phyloP scores from a whole-genome alignment of 2,797 vertebrate genomes.

The Onychomys arenicola region DNA sequence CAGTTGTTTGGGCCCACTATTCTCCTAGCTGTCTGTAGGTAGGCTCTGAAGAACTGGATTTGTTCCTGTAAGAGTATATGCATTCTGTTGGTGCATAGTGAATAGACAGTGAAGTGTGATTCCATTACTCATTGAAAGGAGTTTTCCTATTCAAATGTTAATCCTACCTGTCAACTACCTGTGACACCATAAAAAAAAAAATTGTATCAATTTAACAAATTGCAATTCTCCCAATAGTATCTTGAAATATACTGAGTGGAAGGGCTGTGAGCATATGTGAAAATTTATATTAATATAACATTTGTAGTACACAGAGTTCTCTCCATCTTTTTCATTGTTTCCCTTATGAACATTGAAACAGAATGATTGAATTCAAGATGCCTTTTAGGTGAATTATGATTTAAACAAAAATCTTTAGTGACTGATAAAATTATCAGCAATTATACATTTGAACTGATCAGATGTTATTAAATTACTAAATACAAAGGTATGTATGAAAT shows the following conservation, averaged over 20 bases:
- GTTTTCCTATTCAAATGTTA: background rate
- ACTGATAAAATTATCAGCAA: background rate
- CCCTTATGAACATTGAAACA: background rate
- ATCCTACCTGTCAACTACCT: background rate
- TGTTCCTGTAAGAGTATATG: background rate
- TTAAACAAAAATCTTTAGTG: constrained; percentile 29
- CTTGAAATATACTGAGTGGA: background rate
- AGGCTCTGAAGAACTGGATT: background rate
- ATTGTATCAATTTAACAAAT: background rate
- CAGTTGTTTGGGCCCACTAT: background rate
- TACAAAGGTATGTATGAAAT: background rate
- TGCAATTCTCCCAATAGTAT: background rate
- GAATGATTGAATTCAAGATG: background rate
- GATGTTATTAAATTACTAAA: constrained; percentile 13
- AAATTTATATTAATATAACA: background rate
- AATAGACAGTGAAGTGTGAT: background rate
- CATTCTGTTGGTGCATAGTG: background rate
- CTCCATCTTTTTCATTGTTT: background rate
- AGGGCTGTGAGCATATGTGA: background rate
- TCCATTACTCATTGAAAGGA: background rate
- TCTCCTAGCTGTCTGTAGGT: background rate
- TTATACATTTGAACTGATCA: background rate
- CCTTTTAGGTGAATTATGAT: background rate
- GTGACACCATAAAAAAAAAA: background rate
- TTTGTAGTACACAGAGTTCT: background rate